Percentiles rank a stretch among this genome's conserved stretches.
These are phyloP conservation scores for Tromatobia lineatoria DNA, from an alignment of 2,888 invertebrate species.

Conservation along the genomic window DNA sequence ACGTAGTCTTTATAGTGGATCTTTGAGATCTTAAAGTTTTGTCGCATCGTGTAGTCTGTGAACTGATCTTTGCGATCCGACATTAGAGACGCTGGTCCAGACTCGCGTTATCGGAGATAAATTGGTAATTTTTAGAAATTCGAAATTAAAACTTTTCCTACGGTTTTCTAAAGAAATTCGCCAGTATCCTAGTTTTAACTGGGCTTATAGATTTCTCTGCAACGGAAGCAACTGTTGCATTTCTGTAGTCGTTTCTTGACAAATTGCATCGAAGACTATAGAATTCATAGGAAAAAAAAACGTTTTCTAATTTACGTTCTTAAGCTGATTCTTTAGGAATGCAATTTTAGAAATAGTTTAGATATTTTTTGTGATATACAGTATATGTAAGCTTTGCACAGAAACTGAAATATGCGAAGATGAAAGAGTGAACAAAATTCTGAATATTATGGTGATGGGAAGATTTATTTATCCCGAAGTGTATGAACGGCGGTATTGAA, in stretches of 20 bases:
- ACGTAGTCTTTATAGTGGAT: slow-evolving; percentile 32
- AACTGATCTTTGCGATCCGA: slow-evolving; percentile 33
- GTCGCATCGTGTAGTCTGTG: slow-evolving; percentile 1
- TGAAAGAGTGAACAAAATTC: not conserved
- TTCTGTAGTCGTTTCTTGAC: not conserved
- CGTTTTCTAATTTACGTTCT: not conserved
- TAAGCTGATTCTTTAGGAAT: not conserved
- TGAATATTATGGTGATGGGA: not conserved
- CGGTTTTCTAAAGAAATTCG: too few relatives aligned
- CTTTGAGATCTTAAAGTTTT: slow-evolving; percentile 46
- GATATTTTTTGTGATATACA: not conserved
- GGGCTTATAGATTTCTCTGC: too few relatives aligned
- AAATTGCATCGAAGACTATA: not conserved
- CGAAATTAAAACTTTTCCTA: not conserved
- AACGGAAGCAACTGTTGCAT: not conserved
- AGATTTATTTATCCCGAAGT: not conserved
- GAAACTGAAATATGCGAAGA: not conserved
- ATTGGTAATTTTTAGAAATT: not conserved
- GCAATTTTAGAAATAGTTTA: not conserved
- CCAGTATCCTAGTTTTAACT: too few relatives aligned
- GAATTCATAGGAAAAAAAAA: not conserved
- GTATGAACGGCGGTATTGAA: not conserved
- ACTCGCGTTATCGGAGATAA: not conserved
- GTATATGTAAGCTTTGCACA: not conserved
- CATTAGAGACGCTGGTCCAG: slow-evolving; percentile 38